Base-by-base conservation (phyloP, 2,113 vertebrate species). In the Pollachius pollachius region DNA sequence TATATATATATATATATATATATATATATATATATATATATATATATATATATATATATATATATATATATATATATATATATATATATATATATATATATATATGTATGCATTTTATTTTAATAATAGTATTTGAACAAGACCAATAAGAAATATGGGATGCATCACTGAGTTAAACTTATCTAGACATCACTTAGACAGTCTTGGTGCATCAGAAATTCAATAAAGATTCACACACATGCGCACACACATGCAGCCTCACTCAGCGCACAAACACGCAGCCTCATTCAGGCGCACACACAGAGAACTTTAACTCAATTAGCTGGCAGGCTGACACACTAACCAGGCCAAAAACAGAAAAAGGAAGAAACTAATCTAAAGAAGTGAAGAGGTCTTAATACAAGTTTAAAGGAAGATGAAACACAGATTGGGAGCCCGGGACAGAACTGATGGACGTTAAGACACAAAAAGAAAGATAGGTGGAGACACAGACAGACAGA, bases 241-340 rank as follows among this genome's bases (percentile, higher is more conserved):
- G 11, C 27, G 30, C 68, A 52, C 25, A 75, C 62, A 60, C n/a
- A 21, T n/a, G 6, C 62, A 60, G 11, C 58, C 58, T 19, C 17
- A 60, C 17, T 3, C 58, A 64, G 7, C 23, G 74, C 13, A 27
- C 2, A 70, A 6, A 72, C n/a, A 11, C 25, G 21, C 2, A 70
- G 23, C 23, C 23, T 23, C 23, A 23, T 2, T 23, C 8, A 72
- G 15, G 9, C 48, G 52, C 71, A 65, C 48, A 69, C 61, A 61
- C 41, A 65, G 30, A 61, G 9, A 52, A 75, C 68, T 54, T 52
- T 74, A 85, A 85, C 68, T 64, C 25, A 25, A 75, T 83, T 81
- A 61, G 75, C 71, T 15, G 34, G 57, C 73, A 70, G 69, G 69
- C 71, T 79, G 70, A 83, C 81, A 76, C 70, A 72, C 70, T 76